Evolutionary conservation across 2,113 vertebrate species (phyloP).

Genomic region (Ochotona princeps): DNA sequence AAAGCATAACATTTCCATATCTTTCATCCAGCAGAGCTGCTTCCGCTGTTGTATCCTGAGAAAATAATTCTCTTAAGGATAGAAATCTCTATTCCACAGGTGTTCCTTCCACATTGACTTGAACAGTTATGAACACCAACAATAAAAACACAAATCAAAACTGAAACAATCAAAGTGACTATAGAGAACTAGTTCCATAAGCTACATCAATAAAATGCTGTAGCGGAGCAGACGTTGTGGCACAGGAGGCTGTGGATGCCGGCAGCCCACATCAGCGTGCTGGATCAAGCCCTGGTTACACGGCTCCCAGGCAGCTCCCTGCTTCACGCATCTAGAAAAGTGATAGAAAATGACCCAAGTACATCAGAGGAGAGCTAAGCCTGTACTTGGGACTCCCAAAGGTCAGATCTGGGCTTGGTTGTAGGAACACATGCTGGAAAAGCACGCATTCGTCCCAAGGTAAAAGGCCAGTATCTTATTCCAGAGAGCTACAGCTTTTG

Average conservation of each 20-base stretch:
- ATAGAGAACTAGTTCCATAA: conserved; percentile 31
- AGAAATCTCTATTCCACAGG: not conserved
- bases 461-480: not conserved
- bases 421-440: not conserved
- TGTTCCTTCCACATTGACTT: not conserved
- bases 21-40: not conserved
- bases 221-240: too few species aligned
- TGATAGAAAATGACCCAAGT: too few species aligned
- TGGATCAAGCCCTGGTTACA: too few species aligned
- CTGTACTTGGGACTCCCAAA: too few species aligned
- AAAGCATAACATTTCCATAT: not conserved
- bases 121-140: not conserved
- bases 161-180: not conserved
- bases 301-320: too few species aligned
- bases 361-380: not conserved
- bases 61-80: conserved; percentile 20
- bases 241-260: too few species aligned
- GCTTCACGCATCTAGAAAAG: too few species aligned
- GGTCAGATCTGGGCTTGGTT: not conserved
- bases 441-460: not conserved
- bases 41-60: not conserved
- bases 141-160: conserved; percentile 35
- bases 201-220: not conserved
- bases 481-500: not conserved
- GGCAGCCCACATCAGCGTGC: too few species aligned